phyloP scores from a whole-genome alignment of 2,888 invertebrate genomes.

The Pardosa pseudoannulata region DNA sequence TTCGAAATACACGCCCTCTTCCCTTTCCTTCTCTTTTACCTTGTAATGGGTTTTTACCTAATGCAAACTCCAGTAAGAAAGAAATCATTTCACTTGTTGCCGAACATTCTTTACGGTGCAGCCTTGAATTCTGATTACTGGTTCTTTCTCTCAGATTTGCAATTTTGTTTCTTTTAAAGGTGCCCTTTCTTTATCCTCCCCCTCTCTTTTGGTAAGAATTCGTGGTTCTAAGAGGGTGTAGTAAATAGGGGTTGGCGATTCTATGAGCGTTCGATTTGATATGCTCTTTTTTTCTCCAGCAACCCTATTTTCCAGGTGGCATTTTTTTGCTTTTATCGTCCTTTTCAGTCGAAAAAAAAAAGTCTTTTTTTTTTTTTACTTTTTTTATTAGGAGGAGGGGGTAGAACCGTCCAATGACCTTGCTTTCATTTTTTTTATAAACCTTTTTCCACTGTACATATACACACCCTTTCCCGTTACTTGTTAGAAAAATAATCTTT shows the following conservation, averaged over 20 bases:
- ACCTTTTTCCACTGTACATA: slow-evolving; percentile 41
- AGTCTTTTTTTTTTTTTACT: slow-evolving; percentile 47
- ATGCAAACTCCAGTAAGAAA: not conserved
- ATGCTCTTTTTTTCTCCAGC: slow-evolving; percentile 15
- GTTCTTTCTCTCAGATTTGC: slow-evolving; percentile 1
- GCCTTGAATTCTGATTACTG: slow-evolving; percentile 13
- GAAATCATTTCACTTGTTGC: not conserved
- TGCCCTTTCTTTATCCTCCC: slow-evolving; percentile 8
- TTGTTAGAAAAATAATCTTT: slow-evolving; percentile 61
- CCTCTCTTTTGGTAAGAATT: not conserved
- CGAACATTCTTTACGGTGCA: not conserved
- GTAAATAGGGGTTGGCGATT: slow-evolving; percentile 28
- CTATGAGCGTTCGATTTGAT: slow-evolving; percentile 30
- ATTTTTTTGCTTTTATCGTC: slow-evolving; percentile 67
- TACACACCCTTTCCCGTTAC: slow-evolving; percentile 67
- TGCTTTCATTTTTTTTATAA: slow-evolving; percentile 57
- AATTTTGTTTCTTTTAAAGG: not conserved
- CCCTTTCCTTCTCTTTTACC: too few species aligned
- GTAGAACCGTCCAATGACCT: slow-evolving; percentile 60
- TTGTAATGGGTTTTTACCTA: too few species aligned
- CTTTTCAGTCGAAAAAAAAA: slow-evolving; percentile 57
- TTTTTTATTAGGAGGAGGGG: slow-evolving; percentile 36
- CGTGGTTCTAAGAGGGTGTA: not conserved
- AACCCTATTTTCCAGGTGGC: slow-evolving; percentile 71
- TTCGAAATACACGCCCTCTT: too few species aligned